A percentile compares a stretch with the other conserved stretches of the same genome.
Evolutionary conservation across 2,888 invertebrate species (phyloP).

Genomic region (Protonemura montana): DNA sequence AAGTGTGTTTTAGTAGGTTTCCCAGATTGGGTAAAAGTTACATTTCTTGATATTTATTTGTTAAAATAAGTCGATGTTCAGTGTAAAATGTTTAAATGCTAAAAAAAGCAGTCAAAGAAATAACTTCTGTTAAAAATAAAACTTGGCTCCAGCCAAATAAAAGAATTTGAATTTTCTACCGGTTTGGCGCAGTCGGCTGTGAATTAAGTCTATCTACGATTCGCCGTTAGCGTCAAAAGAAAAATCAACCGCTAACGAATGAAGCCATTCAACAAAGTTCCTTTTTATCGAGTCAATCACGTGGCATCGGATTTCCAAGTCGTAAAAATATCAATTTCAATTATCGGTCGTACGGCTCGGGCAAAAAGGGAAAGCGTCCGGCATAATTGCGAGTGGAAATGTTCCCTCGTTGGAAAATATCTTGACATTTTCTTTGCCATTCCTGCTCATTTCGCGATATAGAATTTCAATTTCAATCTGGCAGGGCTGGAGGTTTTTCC

Average conservation of each 20-base stretch:
- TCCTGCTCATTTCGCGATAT: neutral
- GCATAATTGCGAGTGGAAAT: neutral
- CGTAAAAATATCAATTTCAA: neutral
- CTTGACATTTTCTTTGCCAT: neutral
- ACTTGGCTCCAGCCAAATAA: neutral
- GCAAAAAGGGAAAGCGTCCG: neutral
- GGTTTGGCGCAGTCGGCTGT: neutral
- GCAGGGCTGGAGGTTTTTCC: neutral
- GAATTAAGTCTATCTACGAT: neutral
- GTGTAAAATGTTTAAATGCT: too few relatives aligned
- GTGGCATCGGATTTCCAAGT: neutral
- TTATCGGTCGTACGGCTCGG: neutral
- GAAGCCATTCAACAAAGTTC: neutral
- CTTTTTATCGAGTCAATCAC: neutral
- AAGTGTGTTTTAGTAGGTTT: too few relatives aligned
- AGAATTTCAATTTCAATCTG: neutral
- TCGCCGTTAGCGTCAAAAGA: neutral
- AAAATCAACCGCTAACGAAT: neutral
- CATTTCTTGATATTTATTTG: too few relatives aligned
- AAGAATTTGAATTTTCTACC: neutral
- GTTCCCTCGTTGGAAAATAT: neutral
- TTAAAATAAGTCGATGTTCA: too few relatives aligned
- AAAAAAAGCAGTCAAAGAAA: too few relatives aligned
- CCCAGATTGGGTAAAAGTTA: too few relatives aligned
- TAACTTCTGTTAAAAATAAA: neutral